Percentiles rank a stretch among this genome's conserved stretches.
Evolutionary conservation across 2,113 vertebrate species (phyloP).

Genomic region (Balaenoptera acutorostrata): DNA sequence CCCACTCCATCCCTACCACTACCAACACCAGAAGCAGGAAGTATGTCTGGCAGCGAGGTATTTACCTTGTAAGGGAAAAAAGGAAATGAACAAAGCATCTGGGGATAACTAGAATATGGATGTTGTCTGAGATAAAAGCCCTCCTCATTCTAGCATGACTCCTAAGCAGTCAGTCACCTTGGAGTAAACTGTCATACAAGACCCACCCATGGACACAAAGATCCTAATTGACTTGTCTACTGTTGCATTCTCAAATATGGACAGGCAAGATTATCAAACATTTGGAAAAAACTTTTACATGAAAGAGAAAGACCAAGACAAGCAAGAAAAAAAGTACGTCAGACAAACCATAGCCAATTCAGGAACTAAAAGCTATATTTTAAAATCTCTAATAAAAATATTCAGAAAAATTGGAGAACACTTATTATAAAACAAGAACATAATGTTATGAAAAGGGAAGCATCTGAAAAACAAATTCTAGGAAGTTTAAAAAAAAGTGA

Average conservation of each 20-base stretch:
- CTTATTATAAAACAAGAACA: background rate
- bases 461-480: background rate
- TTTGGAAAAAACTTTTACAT: no score
- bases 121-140: background rate
- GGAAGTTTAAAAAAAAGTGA: background rate
- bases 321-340: background rate
- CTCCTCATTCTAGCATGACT: background rate
- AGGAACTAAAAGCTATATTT: background rate
- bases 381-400: background rate
- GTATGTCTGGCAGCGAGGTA: no score
- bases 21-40: background rate
- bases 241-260: background rate
- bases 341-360: background rate
- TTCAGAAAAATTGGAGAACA: background rate
- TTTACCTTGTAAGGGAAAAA: background rate
- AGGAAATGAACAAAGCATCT: background rate
- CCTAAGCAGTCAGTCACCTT: background rate
- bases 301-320: background rate
- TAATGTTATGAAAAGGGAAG: background rate
- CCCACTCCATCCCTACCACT: background rate
- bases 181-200: background rate
- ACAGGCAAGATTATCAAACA: background rate
- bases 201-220: background rate
- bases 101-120: background rate
- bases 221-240: background rate